These are phyloP conservation scores for Ganaspis brasiliensis DNA, from an alignment of 2,888 invertebrate genomes.

Conservation along the genomic window DNA sequence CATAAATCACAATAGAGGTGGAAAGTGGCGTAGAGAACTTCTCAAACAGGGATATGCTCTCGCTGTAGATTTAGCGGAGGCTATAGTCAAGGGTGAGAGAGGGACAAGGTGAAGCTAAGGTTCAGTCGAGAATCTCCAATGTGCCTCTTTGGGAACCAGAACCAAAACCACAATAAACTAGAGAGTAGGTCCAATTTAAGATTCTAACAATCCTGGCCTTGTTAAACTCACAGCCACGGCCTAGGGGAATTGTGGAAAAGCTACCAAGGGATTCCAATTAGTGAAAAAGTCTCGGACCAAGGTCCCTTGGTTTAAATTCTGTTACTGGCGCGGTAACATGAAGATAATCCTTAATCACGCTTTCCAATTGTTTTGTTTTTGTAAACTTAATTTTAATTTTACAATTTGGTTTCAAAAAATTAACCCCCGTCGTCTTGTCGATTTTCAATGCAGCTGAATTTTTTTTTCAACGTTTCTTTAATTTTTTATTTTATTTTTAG, in stretches of 20 bases:
- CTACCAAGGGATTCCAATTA: neutral
- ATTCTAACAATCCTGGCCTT: neutral
- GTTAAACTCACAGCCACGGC: neutral
- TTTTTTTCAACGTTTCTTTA: too few species aligned
- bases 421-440: too few species aligned
- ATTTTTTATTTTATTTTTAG: too few species aligned
- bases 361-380: too few species aligned
- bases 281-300: neutral
- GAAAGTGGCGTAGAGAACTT: slow-evolving; percentile 78
- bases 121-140: slow-evolving; percentile 19
- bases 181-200: slow-evolving; percentile 6
- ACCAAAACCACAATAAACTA: slow-evolving; percentile 15
- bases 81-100: neutral
- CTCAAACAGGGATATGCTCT: slow-evolving; percentile 73
- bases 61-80: slow-evolving; percentile 59
- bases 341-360: too few species aligned
- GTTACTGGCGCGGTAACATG: too few species aligned
- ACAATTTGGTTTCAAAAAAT: too few species aligned
- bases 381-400: too few species aligned
- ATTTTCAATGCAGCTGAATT: too few species aligned
- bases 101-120: slow-evolving; percentile 9
- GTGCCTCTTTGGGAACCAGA: slow-evolving; percentile 14
- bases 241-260: neutral
- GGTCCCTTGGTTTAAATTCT: neutral
- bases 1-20: slow-evolving; percentile 80